Evolutionary conservation across 2,888 invertebrate species (phyloP).

Genomic region (Germaria angustata): DNA sequence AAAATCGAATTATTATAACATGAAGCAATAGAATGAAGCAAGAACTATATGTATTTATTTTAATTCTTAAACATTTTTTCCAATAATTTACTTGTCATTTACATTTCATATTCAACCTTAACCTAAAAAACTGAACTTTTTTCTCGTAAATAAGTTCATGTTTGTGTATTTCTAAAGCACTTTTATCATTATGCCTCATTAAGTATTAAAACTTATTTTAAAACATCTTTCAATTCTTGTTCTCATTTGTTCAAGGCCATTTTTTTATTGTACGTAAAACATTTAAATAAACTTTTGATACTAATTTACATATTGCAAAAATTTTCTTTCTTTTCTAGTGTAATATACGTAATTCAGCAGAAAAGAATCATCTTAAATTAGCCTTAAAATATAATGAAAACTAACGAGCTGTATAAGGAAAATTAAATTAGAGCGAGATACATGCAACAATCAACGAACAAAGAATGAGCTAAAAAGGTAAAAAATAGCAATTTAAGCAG

Average conservation of each 20-base stretch:
- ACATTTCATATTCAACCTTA: not conserved
- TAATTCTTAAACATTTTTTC: no score
- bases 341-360: not conserved
- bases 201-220: not conserved
- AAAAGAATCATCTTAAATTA: conserved; percentile 49
- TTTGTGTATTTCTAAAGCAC: not conserved
- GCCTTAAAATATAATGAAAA: conserved; percentile 54
- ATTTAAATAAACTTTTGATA: conserved; percentile 26
- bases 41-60: no score
- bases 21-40: not conserved
- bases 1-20: conserved; percentile 3
- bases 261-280: not conserved
- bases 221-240: no score
- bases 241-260: conserved; percentile 40
- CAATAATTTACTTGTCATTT: not conserved
- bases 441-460: not conserved
- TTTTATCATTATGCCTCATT: not conserved
- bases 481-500: not conserved
- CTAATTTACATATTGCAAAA: conserved; percentile 48
- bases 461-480: not conserved
- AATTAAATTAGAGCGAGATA: conserved; percentile 2
- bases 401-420: conserved; percentile 24
- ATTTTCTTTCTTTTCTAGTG: conserved; percentile 34
- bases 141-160: not conserved
- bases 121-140: not conserved